Percentiles rank a stretch among this genome's conserved stretches.
Evolutionary conservation across 2,113 vertebrate genomes (phyloP).

Genomic region (Equus przewalskii): DNA sequence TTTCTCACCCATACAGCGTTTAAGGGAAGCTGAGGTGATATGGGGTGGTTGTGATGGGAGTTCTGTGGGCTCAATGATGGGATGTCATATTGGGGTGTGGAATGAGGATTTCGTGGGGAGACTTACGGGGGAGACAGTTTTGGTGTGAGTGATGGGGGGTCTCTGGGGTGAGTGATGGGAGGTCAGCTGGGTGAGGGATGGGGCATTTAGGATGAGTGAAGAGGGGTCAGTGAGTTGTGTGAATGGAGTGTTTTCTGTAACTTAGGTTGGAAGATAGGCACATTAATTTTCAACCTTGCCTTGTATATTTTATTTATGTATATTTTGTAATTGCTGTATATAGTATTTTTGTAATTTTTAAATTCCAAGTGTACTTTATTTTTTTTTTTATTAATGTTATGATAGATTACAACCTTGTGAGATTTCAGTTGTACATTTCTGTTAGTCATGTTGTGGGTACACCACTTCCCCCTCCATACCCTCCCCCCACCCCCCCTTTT

Average conservation of each 20-base stretch:
- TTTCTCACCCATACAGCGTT: neutral
- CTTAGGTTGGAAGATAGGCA: neutral
- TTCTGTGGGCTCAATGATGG: neutral
- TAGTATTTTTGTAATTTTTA: neutral
- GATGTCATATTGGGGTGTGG: neutral
- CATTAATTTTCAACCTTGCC: neutral
- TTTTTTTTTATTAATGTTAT: too few relatives aligned
- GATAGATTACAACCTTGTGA: too few relatives aligned
- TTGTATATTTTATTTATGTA: neutral
- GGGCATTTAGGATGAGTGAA: neutral
- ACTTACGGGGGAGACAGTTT: neutral
- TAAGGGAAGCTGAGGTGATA: neutral
- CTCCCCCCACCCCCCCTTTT: too few relatives aligned
- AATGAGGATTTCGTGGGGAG: neutral
- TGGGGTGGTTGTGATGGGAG: accelerated
- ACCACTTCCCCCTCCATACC: too few relatives aligned
- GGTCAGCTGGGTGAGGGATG: too few relatives aligned
- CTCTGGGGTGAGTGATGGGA: too few relatives aligned
- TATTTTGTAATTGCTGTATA: too few relatives aligned
- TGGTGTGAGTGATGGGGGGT: too few relatives aligned
- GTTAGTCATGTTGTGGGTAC: too few relatives aligned
- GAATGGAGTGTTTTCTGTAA: neutral
- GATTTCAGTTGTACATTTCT: too few relatives aligned
- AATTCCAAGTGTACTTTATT: neutral
- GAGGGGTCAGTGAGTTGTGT: neutral